These are phyloP conservation scores for Dicaeum eximium DNA, from an alignment of 2,113 vertebrate species.

Conservation along the genomic window DNA sequence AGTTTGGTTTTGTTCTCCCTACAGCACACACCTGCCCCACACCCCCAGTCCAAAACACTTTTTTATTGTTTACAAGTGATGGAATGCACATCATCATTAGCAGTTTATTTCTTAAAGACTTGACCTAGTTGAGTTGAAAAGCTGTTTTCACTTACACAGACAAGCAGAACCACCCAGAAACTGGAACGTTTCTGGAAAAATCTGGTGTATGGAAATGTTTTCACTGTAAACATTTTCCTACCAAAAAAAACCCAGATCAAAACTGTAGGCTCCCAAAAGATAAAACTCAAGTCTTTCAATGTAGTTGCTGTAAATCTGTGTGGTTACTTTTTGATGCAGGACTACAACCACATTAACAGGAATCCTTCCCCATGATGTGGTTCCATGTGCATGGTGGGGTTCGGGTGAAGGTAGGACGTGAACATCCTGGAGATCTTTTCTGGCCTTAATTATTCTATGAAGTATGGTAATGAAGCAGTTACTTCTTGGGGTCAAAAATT, in stretches of 20 bases:
- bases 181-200: background rate
- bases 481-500: background rate
- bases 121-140: background rate
- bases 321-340: background rate
- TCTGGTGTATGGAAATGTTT: background rate
- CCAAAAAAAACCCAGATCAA: background rate
- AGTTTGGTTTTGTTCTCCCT: background rate
- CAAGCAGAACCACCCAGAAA: background rate
- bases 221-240: background rate
- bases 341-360: background rate
- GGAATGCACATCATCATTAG: background rate
- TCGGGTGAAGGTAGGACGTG: background rate
- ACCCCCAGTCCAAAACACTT: background rate
- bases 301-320: background rate
- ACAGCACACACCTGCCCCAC: fast-evolving
- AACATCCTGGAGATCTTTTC: background rate
- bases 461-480: background rate
- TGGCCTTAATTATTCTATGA: background rate
- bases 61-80: background rate
- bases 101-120: background rate
- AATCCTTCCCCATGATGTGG: background rate
- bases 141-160: background rate
- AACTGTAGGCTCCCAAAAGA: background rate
- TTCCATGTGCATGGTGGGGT: background rate
- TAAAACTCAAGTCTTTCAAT: background rate